Base-by-base conservation (phyloP, 2,113 vertebrate species). In the Eudyptes chrysolophus region DNA sequence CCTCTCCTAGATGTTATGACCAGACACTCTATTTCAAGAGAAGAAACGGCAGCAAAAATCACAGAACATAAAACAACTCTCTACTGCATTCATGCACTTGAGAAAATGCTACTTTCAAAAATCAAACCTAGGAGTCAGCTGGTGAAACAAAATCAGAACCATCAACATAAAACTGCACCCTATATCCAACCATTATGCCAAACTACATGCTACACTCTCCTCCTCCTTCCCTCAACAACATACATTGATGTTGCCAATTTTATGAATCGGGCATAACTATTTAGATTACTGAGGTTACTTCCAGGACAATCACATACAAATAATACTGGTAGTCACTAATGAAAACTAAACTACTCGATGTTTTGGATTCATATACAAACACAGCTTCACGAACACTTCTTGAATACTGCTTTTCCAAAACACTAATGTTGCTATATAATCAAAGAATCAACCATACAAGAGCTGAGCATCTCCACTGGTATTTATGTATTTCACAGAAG, bases 361-460 rank as follows among this genome's bases (percentile, higher is more conserved):
- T 27, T 84, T 87, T 52, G 13, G 30, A 78, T 68, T 49, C 3
- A 15, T 14, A 48, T 3, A 38, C 15, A 51, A 80, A 74, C 32
- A 76, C 20, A 75, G 17, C 8, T 58, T 62, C 36, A 62, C 0
- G 0, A 72, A 81, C 16, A 25, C 13, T 69, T 13, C 1, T 3
- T 30, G 34, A 72, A 42, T 10, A n/a, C 5, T 29, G 34, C 22
- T 82, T 54, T 82, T 75, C 36, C 9, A 19, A 40, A 90, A 78
- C 20, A 44, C 10, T 4, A 15, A 51, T 48, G 42, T 13, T 69
- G 16, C 55, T 55, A 16, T 19, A 40, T 18, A 57, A 38, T 25
- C 46, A 74, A 69, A 84, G 24, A 61, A 54, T 13, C 40, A 34
- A 19, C 16, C 4, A 48, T 7, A 61, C 4, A 18, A 58, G 49